Evolutionary conservation across 1,140 invertebrate species (phyloP), one percentile per base, ranked within the genome.

Genomic region (Drosophila lini): DNA sequence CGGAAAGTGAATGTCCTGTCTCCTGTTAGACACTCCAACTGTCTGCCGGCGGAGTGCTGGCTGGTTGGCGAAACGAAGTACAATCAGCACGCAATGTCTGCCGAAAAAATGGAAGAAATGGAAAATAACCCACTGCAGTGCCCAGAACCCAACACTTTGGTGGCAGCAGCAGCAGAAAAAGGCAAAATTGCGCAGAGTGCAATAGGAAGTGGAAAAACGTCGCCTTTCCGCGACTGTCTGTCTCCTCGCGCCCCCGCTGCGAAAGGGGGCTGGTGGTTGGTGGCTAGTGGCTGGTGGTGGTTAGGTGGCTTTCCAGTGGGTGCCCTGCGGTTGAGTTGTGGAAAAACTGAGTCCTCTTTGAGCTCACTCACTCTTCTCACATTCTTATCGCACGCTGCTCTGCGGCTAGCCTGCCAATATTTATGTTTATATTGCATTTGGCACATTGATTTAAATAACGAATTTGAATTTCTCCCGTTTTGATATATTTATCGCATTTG

Each of bases 1-100:
- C 84, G 84, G 84, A 88, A 88, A 88, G 84, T 88, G 84, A 88
- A 89, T 88, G 84, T 88, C 84, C 84, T 89, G 82, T 80, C 79
- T 44, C 65, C 65, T 76, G 84, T 80, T 80, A 80, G 84, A 81
- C 84, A 88, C 83, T 88, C 74, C 55, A 80, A 65, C 78, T 64
- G 84, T 84, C 84, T 89, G 84, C 69, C 47, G 74, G 64, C 63
- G 52, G 57, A 73, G 67, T 86, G 78, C 82, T 81, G 52, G 52
- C 52, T 55, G 25, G 8, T 22, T 47, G 65, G 68, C 70, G 59
- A 56, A 81, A 69, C 60, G 83, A 86, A 86, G 76, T 74, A 83
- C 67, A 71, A 78, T 80, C 84, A 86, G 80, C 83, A 89, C 84
- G 83, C 84, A 83, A 88, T 88, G 84, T 89, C 85, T 84, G 83